phyloP scores from a whole-genome alignment of 2,113 vertebrate genomes.

The Rhagologus leucostigma region DNA sequence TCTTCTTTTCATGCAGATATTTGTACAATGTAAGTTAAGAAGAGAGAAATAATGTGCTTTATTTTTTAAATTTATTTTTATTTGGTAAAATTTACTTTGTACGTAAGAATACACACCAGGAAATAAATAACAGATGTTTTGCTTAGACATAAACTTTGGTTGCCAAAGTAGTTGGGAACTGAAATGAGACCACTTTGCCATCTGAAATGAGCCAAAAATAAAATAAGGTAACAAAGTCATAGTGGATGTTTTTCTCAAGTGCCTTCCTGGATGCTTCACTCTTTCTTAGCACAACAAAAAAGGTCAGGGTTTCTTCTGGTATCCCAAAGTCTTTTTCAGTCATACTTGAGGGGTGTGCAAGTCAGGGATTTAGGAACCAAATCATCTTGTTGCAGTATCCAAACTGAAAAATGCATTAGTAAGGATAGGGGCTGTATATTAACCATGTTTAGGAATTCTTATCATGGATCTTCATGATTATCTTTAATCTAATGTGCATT shows the following conservation, averaged over 20 bases:
- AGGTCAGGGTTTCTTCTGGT: background rate
- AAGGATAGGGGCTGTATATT: background rate
- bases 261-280: background rate
- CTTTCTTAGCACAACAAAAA: background rate
- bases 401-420: background rate
- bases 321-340: background rate
- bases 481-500: background rate
- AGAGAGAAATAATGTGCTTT: background rate
- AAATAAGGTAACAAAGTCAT: background rate
- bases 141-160: background rate
- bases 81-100: background rate
- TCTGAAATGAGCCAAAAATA: background rate
- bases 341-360: background rate
- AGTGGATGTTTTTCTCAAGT: background rate
- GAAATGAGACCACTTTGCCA: background rate
- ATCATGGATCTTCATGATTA: accelerated
- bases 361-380: background rate
- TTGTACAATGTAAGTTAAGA: constrained; percentile 89
- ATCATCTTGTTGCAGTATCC: background rate
- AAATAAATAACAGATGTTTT: background rate
- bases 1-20: constrained; percentile 95
- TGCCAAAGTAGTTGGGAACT: background rate
- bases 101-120: background rate
- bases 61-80: background rate
- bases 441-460: background rate